Percentiles rank a stretch among this genome's conserved stretches.
These are phyloP conservation scores for Sisyra terminalis DNA, from an alignment of 2,888 invertebrate genomes.

Conservation along the genomic window DNA sequence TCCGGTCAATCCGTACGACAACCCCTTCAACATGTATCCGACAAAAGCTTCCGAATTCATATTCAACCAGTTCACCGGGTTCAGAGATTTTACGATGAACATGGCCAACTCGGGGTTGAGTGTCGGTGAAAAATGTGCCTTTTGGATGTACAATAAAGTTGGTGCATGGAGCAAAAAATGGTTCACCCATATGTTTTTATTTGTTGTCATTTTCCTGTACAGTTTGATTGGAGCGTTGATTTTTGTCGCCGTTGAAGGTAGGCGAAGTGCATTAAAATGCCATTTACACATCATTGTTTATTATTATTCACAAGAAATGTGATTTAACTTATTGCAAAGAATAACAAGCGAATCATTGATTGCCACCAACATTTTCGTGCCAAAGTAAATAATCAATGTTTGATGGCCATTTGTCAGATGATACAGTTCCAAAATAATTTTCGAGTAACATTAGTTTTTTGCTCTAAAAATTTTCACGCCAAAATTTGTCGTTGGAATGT, in stretches of 20 bases:
- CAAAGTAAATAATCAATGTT: no score
- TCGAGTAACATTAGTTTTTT: no score
- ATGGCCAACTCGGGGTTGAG: slow-evolving; percentile 63
- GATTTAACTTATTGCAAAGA: no score
- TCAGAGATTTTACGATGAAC: slow-evolving; percentile 56
- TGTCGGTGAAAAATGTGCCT: slow-evolving; percentile 67
- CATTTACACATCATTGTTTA: no score
- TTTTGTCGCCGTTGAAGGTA: slow-evolving; percentile 66
- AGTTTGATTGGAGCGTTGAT: slow-evolving; percentile 67
- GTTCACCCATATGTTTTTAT: slow-evolving; percentile 80
- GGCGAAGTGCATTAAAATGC: slow-evolving; percentile 18
- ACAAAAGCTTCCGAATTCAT: slow-evolving; percentile 61
- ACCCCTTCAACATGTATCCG: slow-evolving; percentile 30
- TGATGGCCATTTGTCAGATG: no score
- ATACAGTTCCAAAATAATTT: no score
- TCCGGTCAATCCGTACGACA: slow-evolving; percentile 11
- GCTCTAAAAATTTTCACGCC: no score
- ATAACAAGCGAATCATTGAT: no score
- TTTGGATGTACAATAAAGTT: slow-evolving; percentile 63
- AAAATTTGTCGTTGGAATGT: no score
- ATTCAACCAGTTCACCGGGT: slow-evolving; percentile 63
- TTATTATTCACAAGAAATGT: neutral
- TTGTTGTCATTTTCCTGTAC: slow-evolving; percentile 59
- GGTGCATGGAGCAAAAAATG: slow-evolving; percentile 62
- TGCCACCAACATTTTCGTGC: no score